These are phyloP conservation scores for Antheraea mylitta DNA, from an alignment of 1,140 invertebrate genomes.

Conservation along the genomic window DNA sequence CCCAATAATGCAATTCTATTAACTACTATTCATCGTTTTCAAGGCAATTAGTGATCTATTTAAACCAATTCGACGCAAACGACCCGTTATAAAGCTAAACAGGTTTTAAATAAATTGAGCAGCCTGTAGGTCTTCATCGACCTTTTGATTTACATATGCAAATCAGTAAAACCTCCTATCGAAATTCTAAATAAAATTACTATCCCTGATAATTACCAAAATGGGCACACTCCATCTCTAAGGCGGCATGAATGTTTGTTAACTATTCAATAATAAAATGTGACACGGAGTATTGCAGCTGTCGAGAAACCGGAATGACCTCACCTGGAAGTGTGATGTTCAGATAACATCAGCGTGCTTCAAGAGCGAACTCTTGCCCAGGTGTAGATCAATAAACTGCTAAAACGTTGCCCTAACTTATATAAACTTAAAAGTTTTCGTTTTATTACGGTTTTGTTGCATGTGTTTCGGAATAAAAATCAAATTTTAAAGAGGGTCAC, in stretches of 20 bases:
- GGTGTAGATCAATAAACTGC: slow-evolving; percentile 14
- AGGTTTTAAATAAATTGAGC: slow-evolving; percentile 1
- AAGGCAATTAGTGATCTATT: too few species aligned
- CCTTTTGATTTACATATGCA: not conserved
- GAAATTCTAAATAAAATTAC: not conserved
- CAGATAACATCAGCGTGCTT: slow-evolving; percentile 10
- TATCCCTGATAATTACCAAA: too few species aligned
- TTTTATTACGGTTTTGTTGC: slow-evolving; percentile 14
- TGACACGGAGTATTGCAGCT: slow-evolving; percentile 12
- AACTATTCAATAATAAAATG: slow-evolving; percentile 1
- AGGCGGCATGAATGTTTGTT: not conserved
- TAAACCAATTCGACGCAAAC: too few species aligned
- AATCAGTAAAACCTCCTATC: not conserved
- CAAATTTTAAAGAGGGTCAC: slow-evolving; percentile 16
- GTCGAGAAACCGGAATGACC: slow-evolving; percentile 9
- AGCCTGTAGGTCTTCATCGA: not conserved
- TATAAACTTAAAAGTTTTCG: slow-evolving; percentile 8
- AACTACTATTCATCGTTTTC: too few species aligned
- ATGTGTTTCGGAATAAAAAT: slow-evolving; percentile 11
- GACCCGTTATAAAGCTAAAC: too few species aligned
- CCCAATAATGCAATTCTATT: too few species aligned
- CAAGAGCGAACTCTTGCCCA: slow-evolving; percentile 1
- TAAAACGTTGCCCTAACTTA: slow-evolving; percentile 7
- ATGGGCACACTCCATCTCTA: not conserved
- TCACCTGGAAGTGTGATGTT: slow-evolving; percentile 10